Evolutionary conservation across 2,888 invertebrate species (phyloP), one percentile per base, ranked within the genome.

Genomic region (Macrosiphum euphorbiae): DNA sequence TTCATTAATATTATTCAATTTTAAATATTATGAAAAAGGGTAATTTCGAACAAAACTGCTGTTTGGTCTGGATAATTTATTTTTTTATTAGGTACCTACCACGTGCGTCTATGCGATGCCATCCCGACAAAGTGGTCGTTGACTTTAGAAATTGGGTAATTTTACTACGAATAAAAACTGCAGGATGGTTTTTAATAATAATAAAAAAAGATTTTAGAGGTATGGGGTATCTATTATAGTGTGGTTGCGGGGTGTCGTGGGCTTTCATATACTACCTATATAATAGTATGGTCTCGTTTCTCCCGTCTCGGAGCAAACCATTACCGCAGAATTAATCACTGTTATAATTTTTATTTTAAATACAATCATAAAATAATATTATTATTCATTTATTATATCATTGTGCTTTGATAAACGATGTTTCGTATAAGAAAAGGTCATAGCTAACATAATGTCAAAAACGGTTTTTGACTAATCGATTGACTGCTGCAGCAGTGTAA

Each of bases 351-450:
- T 67, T 67, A 67, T 67, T 67, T 67, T 35, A 35, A 67, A 67
- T 67, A 67, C 67, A 67, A 67, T 67, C 67, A 67, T 67, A 67
- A 67, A n/a, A 67, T 67, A n/a, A n/a, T 67, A 67, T 16, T n/a
- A 67, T n/a, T 47, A 47, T 47, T 1, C n/a, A n/a, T n/a, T n/a
- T n/a, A n/a, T n/a, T n/a, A n/a, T n/a, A 47, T 4, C 67, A 2
- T 67, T 16, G 35, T n/a, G 1, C 67, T 67, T n/a, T n/a, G 5
- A 13, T 13, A n/a, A n/a, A 67, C 67, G 7, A n/a, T 67, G n/a
- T n/a, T 67, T n/a, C 16, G 67, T 67, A 35, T 67, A 35, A n/a
- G 7, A 7, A 35, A 16, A 67, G 67, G 67, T 67, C 67, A 67
- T 67, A 20, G 16, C n/a, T 35, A 5, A n/a, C n/a, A 61, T n/a